Conservation (phyloP, 2,113 vertebrate genomes). For the Mixornis gularis region DNA sequence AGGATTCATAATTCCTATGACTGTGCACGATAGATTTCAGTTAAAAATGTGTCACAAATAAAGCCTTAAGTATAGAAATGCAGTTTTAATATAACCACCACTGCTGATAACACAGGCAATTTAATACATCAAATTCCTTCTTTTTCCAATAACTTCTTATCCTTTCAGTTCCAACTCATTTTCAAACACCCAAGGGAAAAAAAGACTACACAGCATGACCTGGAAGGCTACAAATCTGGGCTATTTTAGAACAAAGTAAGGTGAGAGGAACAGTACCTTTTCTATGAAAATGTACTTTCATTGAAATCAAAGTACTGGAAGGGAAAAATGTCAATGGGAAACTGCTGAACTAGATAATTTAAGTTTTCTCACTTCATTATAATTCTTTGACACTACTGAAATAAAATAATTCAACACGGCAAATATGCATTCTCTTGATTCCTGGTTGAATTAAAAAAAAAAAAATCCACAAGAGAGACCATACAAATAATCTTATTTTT, state of each 20-base stretch:
- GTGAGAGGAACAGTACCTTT: slow-evolving; percentile 1
- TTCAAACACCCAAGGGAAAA: slow-evolving; percentile 27
- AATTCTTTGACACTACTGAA: neutral
- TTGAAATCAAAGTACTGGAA: slow-evolving; percentile 29
- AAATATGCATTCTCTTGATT: neutral
- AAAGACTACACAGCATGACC: neutral
- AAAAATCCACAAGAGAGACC: neutral
- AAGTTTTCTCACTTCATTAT: slow-evolving; percentile 3
- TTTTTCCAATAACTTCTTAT: slow-evolving; percentile 1
- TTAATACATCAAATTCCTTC: slow-evolving; percentile 12
- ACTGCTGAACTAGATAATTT: slow-evolving; percentile 11
- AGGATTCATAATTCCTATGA: neutral
- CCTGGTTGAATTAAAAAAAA: neutral
- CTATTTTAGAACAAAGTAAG: slow-evolving; percentile 35
- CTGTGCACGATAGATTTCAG: neutral
- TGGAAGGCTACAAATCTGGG: neutral
- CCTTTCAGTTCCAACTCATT: slow-evolving; percentile 18
- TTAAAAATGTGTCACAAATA: neutral
- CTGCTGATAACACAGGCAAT: neutral
- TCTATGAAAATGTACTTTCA: slow-evolving; percentile 27
- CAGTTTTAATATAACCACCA: neutral
- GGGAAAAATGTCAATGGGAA: neutral
- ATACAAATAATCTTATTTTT: neutral
- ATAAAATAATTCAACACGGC: neutral
- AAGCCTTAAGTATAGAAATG: neutral